Base-by-base conservation (phyloP, 1,140 invertebrate species). In the Aphis craccivora region DNA sequence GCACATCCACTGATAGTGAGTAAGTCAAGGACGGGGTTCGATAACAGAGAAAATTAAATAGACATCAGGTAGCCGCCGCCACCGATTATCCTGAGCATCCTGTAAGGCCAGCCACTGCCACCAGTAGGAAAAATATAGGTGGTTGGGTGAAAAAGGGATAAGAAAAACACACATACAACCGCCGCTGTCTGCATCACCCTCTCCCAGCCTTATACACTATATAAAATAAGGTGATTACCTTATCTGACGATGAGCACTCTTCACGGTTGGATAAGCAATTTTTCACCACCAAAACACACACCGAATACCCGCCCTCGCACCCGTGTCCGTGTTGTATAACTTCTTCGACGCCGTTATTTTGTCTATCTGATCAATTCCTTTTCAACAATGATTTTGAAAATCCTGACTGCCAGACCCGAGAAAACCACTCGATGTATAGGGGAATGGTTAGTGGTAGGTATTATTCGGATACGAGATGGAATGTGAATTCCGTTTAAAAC, bases 171-270 rank as follows among this genome's bases (percentile, higher is more conserved):
- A 48, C 88, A 51, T 55, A 45, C 86, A 35, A 51, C 53, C 53
- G 14, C n/a, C 37, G 20, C 51, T 25, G n/a, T 22, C 18, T 40
- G 9, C 6, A 55, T 45, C 30, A 83, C 60, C 67, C 37, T 88
- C 25, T 30, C 30, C 5, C 30, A 45, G 37, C 76, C 40, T 22
- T 55, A 23, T 91, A 76, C 43, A 81, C 43, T 92, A 60, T 86
- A 93, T 86, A 84, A 93, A 86, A 86, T 86, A 93, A 86, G 81
- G 91, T 93, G 91, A 93, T 93, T 93, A 93, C 91, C 91, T 93
- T 93, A 93, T 93, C 91, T 93, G 91, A 51, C 81, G 91, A 93
- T 86, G 91, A 93, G 91, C 91, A 93, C 91, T 86, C 91, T 93
- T 93, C 91, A 93, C 81, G 91, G 91, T 93, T 86, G 91, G 91